Percentiles rank a stretch among this genome's conserved stretches.
These are phyloP conservation scores for Meteorus sp. DNA, from an alignment of 1,140 invertebrate genomes.

Conservation along the genomic window DNA sequence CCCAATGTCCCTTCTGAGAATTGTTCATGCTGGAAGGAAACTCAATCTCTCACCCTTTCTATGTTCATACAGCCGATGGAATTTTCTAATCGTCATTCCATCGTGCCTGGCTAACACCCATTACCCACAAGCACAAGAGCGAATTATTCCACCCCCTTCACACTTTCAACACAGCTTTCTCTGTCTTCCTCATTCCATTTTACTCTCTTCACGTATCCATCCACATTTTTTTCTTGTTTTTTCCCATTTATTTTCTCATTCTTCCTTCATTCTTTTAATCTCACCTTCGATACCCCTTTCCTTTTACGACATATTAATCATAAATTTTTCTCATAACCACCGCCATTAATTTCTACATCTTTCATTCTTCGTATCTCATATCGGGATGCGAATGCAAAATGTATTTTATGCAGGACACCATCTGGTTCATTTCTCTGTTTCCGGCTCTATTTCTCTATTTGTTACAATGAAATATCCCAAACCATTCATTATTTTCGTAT, in stretches of 20 bases:
- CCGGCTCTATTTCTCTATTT: no score
- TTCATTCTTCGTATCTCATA: constrained; percentile 16
- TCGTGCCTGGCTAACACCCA: constrained; percentile 24
- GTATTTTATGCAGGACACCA: not conserved
- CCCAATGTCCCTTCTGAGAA: not conserved
- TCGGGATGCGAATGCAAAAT: not conserved
- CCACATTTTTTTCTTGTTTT: not conserved
- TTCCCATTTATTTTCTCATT: not conserved
- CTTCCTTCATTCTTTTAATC: constrained; percentile 3
- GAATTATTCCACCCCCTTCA: not conserved
- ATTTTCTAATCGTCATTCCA: constrained; percentile 56
- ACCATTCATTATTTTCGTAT: no score
- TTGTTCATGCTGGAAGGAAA: no score
- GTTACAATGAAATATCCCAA: no score
- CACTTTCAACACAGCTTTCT: not conserved
- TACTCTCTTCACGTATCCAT: not conserved
- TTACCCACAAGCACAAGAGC: constrained; percentile 23
- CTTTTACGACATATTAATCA: constrained; percentile 32
- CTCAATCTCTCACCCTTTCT: not conserved
- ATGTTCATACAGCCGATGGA: constrained; percentile 34
- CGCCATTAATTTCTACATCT: constrained; percentile 41
- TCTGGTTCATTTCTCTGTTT: no score
- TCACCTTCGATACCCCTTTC: not conserved
- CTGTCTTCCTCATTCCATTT: not conserved
- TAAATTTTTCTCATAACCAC: constrained; percentile 35